These are phyloP conservation scores for Micropoecilia bifurca DNA, from an alignment of 2,797 vertebrate species.

Conservation along the genomic window DNA sequence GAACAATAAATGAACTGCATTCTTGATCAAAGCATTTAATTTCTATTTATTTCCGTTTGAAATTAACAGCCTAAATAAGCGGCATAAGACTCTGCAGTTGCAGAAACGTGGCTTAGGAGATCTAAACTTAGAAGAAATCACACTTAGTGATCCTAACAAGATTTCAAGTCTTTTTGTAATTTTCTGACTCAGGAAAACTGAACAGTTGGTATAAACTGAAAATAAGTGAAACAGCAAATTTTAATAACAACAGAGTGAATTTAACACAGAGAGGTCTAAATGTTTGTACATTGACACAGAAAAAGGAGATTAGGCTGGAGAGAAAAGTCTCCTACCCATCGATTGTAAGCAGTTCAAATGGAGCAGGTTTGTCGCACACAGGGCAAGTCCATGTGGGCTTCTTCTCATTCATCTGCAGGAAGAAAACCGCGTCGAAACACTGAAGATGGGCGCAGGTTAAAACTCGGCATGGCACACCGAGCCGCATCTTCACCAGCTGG, in stretches of 20 bases:
- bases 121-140: background rate
- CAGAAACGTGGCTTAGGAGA: background rate
- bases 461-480: conserved; percentile 94
- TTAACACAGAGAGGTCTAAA: background rate
- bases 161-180: background rate
- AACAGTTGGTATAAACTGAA: conserved; percentile 15
- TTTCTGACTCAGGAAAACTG: background rate
- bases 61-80: background rate
- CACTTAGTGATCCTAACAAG: background rate
- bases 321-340: conserved; percentile 85
- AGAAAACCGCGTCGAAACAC: conserved; percentile 99
- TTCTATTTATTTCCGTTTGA: background rate
- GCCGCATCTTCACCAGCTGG: conserved; percentile 98
- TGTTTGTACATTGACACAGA: background rate
- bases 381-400: conserved; percentile 99
- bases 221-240: background rate
- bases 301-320: background rate
- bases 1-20: background rate
- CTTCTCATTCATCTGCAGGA: conserved; percentile 99
- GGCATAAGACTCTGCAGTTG: background rate
- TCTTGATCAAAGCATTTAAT: background rate
- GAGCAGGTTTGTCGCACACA: conserved; percentile 96
- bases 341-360: conserved; percentile 96
- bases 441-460: conserved; percentile 96
- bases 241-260: background rate